These are phyloP conservation scores for Charina bottae DNA, from an alignment of 2,113 vertebrate genomes.

Conservation along the genomic window DNA sequence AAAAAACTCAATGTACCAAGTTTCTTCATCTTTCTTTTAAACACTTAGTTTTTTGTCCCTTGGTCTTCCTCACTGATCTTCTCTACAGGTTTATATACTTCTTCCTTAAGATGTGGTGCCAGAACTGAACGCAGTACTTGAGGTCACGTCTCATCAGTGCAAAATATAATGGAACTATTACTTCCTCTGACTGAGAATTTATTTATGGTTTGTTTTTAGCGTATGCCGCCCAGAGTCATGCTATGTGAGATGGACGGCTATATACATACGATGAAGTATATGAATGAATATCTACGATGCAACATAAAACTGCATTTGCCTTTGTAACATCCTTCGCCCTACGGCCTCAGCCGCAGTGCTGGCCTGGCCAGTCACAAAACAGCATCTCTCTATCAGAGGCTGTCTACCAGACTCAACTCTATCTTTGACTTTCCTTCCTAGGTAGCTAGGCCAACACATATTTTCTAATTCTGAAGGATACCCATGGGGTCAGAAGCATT, in stretches of 20 bases:
- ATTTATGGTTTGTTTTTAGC: not conserved
- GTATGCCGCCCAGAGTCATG: not conserved
- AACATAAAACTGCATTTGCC: not conserved
- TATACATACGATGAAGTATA: not conserved
- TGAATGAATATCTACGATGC: not conserved
- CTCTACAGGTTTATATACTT: too few species aligned
- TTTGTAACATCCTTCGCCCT: too few species aligned
- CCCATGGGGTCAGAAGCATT: not conserved
- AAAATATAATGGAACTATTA: too few species aligned
- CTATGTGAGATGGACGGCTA: not conserved
- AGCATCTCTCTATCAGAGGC: not conserved
- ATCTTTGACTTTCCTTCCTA: not conserved
- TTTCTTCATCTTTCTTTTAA: too few species aligned
- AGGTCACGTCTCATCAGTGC: too few species aligned
- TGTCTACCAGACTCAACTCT: too few species aligned
- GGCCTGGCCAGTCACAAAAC: not conserved
- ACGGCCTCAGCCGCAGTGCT: not conserved
- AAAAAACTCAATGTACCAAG: too few species aligned
- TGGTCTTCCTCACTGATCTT: too few species aligned
- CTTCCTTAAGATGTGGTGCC: too few species aligned
- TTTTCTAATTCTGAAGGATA: not conserved
- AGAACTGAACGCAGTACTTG: too few species aligned
- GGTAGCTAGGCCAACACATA: not conserved
- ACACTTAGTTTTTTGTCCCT: too few species aligned
- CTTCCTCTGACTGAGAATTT: too few species aligned